Evolutionary conservation across 2,888 invertebrate species (phyloP), one percentile per base, ranked within the genome.

Genomic region (Napeogenes inachia): DNA sequence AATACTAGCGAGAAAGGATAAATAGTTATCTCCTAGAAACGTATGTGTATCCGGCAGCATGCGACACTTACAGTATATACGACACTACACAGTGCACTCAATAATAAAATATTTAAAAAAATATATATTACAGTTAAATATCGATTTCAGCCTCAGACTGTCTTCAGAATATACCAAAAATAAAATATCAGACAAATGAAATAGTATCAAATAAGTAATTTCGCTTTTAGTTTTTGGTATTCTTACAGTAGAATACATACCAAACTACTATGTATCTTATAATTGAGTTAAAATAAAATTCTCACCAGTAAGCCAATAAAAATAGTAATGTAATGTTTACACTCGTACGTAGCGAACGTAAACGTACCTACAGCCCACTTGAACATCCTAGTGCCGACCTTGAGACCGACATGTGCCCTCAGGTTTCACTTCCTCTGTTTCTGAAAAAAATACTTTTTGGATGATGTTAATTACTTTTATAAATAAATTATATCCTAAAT

Each of bases 311-410:
- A 21, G 21, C 21, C 1, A 21, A 21, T 35, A 45, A 56, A 10
- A 45, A 13, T 4, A 45, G 21, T 21, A 56, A 56, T 57, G 38
- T 45, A 32, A 47, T 42, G 5, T 58, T 50, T 50, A 56, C 80
- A 76, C 71, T 4, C 12, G 21, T 10, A 32, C 65, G 30, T 3
- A 54, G 68, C 66, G 80, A 62, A 71, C 61, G 65, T 10, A 30
- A 21, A 21, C 21, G 21, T 57, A 57, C 30, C 59, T 59, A 59
- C 54, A 85, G 81, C 84, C 86, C 83, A 86, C 79, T 86, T 85
- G 83, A 78, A 82, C 85, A 89, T 89, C 89, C 89, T 89, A 84
- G 81, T 86, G 60, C 81, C 83, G 87, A 87, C 89, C 89, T 87
- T 87, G 86, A 76, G 88, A 80, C 89, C 82, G 81, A 87, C 87